A percentile compares a stretch with the other conserved stretches of the same genome.
These are phyloP conservation scores for Arge pagana DNA, from an alignment of 2,888 invertebrate genomes.

Conservation along the genomic window DNA sequence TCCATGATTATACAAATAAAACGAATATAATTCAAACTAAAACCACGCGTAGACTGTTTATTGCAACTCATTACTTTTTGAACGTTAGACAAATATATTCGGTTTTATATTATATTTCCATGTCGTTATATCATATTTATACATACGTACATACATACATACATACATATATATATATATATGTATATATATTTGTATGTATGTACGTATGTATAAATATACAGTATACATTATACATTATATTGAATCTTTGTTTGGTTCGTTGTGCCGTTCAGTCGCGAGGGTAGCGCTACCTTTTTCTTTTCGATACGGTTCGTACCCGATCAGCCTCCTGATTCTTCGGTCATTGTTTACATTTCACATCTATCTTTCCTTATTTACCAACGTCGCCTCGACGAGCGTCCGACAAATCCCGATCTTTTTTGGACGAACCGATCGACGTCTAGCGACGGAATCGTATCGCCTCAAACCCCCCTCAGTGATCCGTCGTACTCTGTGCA, in stretches of 20 bases:
- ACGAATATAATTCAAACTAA: conserved; percentile 57
- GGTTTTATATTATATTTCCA: conserved; percentile 34
- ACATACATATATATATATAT: conserved; percentile 12
- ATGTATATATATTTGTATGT: conserved; percentile 22
- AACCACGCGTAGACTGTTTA: conserved; percentile 52
- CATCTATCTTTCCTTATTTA: too few relatives aligned
- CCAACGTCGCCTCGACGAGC: too few relatives aligned
- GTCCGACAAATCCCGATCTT: too few relatives aligned
- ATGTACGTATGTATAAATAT: conserved; percentile 47
- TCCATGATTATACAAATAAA: conserved; percentile 58
- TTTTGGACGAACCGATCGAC: too few relatives aligned
- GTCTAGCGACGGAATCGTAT: too few relatives aligned
- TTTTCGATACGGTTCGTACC: too few relatives aligned
- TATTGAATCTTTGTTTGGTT: conserved; percentile 31
- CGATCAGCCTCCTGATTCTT: too few relatives aligned
- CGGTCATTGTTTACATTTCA: too few relatives aligned
- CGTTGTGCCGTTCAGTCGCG: conserved; percentile 43
- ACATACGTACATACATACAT: conserved; percentile 32
- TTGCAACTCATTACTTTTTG: conserved; percentile 28
- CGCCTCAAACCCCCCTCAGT: too few relatives aligned
- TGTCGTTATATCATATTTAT: conserved; percentile 11
- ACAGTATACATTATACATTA: conserved; percentile 33
- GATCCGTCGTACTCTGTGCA: too few relatives aligned
- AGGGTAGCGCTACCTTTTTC: too few relatives aligned
- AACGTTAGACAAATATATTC: conserved; percentile 34